phyloP scores from a whole-genome alignment of 2,797 vertebrate genomes.

The Poeciliopsis presidionis region DNA sequence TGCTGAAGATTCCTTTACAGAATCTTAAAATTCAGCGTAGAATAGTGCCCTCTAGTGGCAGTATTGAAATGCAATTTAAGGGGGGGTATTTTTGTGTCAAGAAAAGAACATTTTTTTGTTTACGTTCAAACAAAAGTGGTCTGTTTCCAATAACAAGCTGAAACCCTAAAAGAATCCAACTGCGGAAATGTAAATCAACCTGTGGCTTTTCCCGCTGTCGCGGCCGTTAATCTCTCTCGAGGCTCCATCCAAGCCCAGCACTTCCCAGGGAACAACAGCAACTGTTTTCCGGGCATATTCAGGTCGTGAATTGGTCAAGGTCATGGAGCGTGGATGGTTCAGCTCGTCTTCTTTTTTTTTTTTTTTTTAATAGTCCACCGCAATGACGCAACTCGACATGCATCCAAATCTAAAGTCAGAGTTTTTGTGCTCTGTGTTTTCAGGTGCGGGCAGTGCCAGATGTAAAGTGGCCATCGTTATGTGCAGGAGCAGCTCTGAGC shows the following conservation, averaged over 20 bases:
- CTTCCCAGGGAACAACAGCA: background rate
- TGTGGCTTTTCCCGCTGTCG: background rate
- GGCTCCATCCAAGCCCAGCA: background rate
- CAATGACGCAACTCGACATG: background rate
- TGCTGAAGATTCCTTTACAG: too few species aligned
- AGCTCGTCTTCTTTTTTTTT: background rate
- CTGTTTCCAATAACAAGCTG: background rate
- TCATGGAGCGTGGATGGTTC: slow-evolving; percentile 2
- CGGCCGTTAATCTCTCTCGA: slow-evolving; percentile 24
- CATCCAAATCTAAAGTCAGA: slow-evolving; percentile 6
- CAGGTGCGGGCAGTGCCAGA: slow-evolving; percentile 87
- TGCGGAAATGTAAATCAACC: slow-evolving; percentile 38
- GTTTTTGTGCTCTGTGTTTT: slow-evolving; percentile 27
- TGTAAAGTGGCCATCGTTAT: slow-evolving; percentile 87
- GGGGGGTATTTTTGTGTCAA: background rate
- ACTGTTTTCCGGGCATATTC: slow-evolving; percentile 3
- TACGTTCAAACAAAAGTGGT: slow-evolving; percentile 6
- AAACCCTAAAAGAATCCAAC: background rate
- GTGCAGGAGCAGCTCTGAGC: slow-evolving; percentile 81
- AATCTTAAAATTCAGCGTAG: background rate
- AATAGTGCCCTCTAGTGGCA: slow-evolving; percentile 26
- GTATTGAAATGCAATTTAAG: background rate
- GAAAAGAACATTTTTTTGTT: background rate
- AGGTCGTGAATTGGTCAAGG: slow-evolving; percentile 31
- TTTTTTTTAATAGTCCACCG: background rate